Evolutionary conservation across 2,113 vertebrate species (phyloP), one percentile per base, ranked within the genome.

Genomic region (Plectropomus leopardus): DNA sequence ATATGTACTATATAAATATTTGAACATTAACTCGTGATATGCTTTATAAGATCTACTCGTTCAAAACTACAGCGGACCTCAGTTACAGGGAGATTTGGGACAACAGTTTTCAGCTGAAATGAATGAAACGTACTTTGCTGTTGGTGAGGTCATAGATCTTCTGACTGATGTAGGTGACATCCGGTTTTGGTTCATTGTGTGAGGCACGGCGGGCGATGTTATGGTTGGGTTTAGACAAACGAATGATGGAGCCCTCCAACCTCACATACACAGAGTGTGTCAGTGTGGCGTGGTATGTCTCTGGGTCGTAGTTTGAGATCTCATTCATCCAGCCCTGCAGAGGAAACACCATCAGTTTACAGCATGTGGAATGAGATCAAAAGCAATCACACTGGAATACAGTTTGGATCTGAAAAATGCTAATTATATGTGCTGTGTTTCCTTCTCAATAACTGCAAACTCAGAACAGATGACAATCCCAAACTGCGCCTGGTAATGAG

Each of bases 271-370:
- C 94, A 0, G 98, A 99, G 80, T 98, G 97, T 3, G 98, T 99
- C 88, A 98, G 83, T 0, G 97, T 99, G 44, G 98, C 98, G 19
- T 98, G 98, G 92, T 99, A 99, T 0, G 96, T 98, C 93, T 99
- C 98, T n/a, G 98, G 97, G 90, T 99, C 97, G 2, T 99, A 99
- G 92, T 89, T 98, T 68, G 92, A 90, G 76, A 99, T 99, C 88
- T 99, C 98, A 76, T 99, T 99, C 98, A 99, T 99, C 98, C 98
- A 99, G 74, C 97, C 97, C 98, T 96, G 74, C 15, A 92, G 78
- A 58, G 64, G 88, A 84, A 67, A 82, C 32, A 48, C 1, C 3
- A 17, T 1, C 89, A 63, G 77, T 23, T 87, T 53, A 77, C 5
- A 1, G 0, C 2, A 54, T 40, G 16, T 2, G 40, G 8, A 17